These are phyloP conservation scores for Drosophila gaucha DNA, from an alignment of 2,888 invertebrate genomes.

Conservation along the genomic window DNA sequence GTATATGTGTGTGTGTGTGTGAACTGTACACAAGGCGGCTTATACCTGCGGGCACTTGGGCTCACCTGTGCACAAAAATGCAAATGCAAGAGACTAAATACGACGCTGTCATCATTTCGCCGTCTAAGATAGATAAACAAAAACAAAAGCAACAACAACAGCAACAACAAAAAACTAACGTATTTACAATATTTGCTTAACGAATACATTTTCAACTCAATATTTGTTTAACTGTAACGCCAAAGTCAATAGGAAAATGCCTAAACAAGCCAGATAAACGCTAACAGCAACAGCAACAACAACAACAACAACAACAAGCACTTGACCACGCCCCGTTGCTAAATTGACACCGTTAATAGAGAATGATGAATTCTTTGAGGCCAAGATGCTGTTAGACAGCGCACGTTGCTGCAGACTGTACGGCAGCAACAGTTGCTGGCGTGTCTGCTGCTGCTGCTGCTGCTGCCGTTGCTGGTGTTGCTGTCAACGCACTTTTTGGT, in stretches of 20 bases:
- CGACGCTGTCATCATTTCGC: conserved; percentile 24
- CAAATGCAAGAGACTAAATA: conserved; percentile 62
- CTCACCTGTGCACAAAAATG: conserved; percentile 63
- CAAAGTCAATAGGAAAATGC: conserved; percentile 70
- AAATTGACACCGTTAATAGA: conserved; percentile 75
- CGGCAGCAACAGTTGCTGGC: conserved; percentile 49
- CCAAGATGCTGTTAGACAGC: conserved; percentile 33
- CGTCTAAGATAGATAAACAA: conserved; percentile 50
- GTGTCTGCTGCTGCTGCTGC: conserved; percentile 42
- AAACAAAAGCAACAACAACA: conserved; percentile 5
- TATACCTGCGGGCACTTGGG: conserved; percentile 14
- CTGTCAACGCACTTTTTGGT: conserved; percentile 77
- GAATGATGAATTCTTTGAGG: conserved; percentile 52
- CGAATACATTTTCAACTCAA: conserved; percentile 72
- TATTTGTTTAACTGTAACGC: conserved; percentile 75
- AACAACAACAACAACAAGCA: conserved; percentile 18
- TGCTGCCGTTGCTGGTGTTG: conserved; percentile 24
- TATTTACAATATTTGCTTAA: conserved; percentile 79
- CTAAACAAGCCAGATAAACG: conserved; percentile 62
- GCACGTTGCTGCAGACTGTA: neutral
- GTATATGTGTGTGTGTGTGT: conserved; percentile 17
- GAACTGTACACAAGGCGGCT: conserved; percentile 2
- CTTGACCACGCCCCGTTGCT: conserved; percentile 62
- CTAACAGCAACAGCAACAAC: conserved; percentile 22
- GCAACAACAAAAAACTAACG: conserved; percentile 56